Base-by-base conservation (phyloP, 2,888 invertebrate species). In the Aleiodes leptofemur region DNA sequence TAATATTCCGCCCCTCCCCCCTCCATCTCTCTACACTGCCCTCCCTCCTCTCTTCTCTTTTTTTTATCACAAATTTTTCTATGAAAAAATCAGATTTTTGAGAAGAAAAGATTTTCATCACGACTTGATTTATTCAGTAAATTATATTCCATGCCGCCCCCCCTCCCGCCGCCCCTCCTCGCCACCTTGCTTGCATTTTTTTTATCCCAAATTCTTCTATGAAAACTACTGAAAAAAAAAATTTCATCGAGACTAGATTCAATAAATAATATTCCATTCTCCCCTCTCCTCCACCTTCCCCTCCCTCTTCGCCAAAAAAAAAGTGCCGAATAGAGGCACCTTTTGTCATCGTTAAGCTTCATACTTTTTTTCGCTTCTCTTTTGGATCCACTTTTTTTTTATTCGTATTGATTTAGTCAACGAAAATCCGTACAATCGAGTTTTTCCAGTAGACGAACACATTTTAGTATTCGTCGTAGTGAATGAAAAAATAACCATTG, bases 161-260 rank as follows among this genome's bases (percentile, higher is more conserved):
- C n/a, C n/a, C n/a, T n/a, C n/a, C n/a, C n/a, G n/a, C n/a, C n/a
- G n/a, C n/a, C n/a, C n/a, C n/a, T n/a, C n/a, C n/a, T n/a, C n/a
- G n/a, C n/a, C n/a, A n/a, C n/a, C n/a, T n/a, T n/a, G n/a, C n/a
- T n/a, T n/a, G n/a, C n/a, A n/a, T n/a, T n/a, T n/a, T n/a, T n/a
- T n/a, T n/a, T n/a, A 23, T 23, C 23, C 23, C 23, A 23, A 23
- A 23, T 23, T 23, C 23, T 23, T 23, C 23, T 23, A 23, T 23
- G 23, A 23, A 23, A 23, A 23, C 23, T 1, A 2, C 66, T 29
- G 72, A 57, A 68, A 64, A 23, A 23, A 66, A 50, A 7, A 23
- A 23, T 76, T 74, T 68, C 64, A 74, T 69, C 34, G 57, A 66
- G 57, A 70, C 51, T 74, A 51, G 29, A 66, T 74, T 76, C 38